These are phyloP conservation scores for Linyphia triangularis DNA, from an alignment of 2,888 invertebrate species.

Conservation along the genomic window DNA sequence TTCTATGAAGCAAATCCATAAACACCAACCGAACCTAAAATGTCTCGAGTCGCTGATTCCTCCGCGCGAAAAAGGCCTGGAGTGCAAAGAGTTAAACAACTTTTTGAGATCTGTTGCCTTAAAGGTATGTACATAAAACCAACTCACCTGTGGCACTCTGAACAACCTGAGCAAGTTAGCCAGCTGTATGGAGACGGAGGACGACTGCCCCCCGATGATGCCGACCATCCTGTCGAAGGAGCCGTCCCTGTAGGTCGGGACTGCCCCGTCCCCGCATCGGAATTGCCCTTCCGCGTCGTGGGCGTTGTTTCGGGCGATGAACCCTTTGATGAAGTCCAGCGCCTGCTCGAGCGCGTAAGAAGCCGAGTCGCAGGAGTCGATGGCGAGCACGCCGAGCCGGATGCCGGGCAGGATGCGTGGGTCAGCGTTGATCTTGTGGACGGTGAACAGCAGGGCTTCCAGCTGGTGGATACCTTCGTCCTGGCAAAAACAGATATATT, in stretches of 20 bases:
- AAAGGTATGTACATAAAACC: no score
- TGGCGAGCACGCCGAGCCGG: slow-evolving; percentile 83
- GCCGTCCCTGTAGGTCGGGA: slow-evolving; percentile 80
- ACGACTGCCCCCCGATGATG: slow-evolving; percentile 82
- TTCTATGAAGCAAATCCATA: no score
- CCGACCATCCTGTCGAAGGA: slow-evolving; percentile 82
- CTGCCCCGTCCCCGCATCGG: slow-evolving; percentile 80
- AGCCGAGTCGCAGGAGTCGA: slow-evolving; percentile 85
- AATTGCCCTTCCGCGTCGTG: slow-evolving; percentile 80
- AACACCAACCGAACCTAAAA: no score
- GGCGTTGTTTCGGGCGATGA: slow-evolving; percentile 81
- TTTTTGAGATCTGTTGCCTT: no score
- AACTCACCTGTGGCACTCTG: slow-evolving; percentile 82
- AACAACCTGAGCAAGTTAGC: slow-evolving; percentile 82
- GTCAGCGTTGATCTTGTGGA: slow-evolving; percentile 85
- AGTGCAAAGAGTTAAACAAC: no score
- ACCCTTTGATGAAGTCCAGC: slow-evolving; percentile 85
- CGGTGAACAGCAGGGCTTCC: slow-evolving; percentile 85
- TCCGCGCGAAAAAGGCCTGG: no score
- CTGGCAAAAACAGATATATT: slow-evolving; percentile 40
- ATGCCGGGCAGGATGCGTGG: slow-evolving; percentile 83
- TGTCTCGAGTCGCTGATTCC: no score
- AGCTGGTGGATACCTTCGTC: slow-evolving; percentile 86
- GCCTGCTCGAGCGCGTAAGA: slow-evolving; percentile 86
- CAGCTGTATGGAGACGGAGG: slow-evolving; percentile 82